Conservation (phyloP, 2,797 vertebrate species). For the Scolopax bukidnonensis region DNA sequence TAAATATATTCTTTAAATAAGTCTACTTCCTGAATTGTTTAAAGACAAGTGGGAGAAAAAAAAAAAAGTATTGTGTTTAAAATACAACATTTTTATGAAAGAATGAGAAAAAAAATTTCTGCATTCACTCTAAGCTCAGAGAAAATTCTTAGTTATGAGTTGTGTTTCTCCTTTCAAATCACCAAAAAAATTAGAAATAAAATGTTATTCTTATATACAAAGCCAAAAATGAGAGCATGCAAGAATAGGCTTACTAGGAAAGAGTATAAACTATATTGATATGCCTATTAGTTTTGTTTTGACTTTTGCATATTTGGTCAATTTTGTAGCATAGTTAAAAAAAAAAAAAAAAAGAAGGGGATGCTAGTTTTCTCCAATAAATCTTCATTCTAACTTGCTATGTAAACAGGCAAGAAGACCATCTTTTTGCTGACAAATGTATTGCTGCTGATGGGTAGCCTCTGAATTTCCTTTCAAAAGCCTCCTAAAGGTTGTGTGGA, state of each 20-base stretch:
- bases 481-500: not conserved
- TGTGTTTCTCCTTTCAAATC: not conserved
- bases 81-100: not conserved
- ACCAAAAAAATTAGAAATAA: not conserved
- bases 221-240: not conserved
- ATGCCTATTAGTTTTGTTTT: not conserved
- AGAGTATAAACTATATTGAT: not conserved
- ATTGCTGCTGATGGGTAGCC: not conserved
- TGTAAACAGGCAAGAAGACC: not conserved
- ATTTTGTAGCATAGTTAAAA: not conserved
- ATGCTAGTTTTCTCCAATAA: not conserved
- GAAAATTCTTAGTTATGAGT: not conserved
- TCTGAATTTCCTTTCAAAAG: not conserved
- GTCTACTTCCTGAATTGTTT: not conserved
- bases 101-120: not conserved
- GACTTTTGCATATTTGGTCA: not conserved
- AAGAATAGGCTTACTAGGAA: not conserved
- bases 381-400: not conserved
- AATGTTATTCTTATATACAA: not conserved
- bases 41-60: not conserved
- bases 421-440: not conserved
- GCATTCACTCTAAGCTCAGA: not conserved
- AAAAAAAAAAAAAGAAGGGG: not conserved
- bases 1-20: constrained; percentile 22
- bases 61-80: not conserved